Percentiles rank a stretch among this genome's conserved stretches.
Evolutionary conservation across 2,888 invertebrate genomes (phyloP).

Genomic region (Drosophila pegasa): DNA sequence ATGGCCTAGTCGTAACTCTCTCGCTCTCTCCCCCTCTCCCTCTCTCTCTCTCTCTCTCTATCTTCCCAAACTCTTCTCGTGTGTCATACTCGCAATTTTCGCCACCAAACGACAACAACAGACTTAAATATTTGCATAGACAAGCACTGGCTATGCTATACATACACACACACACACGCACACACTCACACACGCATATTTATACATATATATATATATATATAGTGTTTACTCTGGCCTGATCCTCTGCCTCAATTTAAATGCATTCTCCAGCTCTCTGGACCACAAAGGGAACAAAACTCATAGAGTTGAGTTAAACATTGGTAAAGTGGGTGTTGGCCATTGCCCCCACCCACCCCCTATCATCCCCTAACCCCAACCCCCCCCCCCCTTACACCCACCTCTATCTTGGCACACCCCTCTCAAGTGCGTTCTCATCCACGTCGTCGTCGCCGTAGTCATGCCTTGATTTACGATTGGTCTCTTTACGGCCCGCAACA

Average conservation of each 20-base stretch:
- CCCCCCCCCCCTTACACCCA: neutral
- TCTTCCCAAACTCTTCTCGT: slow-evolving; percentile 15
- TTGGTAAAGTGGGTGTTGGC: slow-evolving; percentile 7
- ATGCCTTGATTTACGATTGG: slow-evolving; percentile 77
- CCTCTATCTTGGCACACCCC: slow-evolving; percentile 41
- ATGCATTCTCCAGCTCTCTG: slow-evolving; percentile 63
- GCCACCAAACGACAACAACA: slow-evolving; percentile 83
- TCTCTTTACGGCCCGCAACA: slow-evolving; percentile 70
- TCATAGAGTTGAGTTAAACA: slow-evolving; percentile 50
- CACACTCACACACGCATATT: slow-evolving; percentile 5
- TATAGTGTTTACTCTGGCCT: slow-evolving; percentile 26
- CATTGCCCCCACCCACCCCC: neutral
- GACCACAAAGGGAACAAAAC: slow-evolving; percentile 61
- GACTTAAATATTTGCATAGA: slow-evolving; percentile 85
- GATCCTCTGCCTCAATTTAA: slow-evolving; percentile 51
- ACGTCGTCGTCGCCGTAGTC: slow-evolving; percentile 38
- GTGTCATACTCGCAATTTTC: slow-evolving; percentile 71
- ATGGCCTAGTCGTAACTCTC: neutral
- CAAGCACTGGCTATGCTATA: slow-evolving; percentile 66
- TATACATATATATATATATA: slow-evolving; percentile 9
- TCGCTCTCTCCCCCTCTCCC: neutral
- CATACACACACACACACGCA: slow-evolving; percentile 1
- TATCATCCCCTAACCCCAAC: neutral
- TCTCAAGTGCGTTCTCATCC: slow-evolving; percentile 54
- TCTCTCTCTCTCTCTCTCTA: slow-evolving; percentile 1